Conservation (phyloP, 2,888 invertebrate species). For the Prosapia bicincta region DNA sequence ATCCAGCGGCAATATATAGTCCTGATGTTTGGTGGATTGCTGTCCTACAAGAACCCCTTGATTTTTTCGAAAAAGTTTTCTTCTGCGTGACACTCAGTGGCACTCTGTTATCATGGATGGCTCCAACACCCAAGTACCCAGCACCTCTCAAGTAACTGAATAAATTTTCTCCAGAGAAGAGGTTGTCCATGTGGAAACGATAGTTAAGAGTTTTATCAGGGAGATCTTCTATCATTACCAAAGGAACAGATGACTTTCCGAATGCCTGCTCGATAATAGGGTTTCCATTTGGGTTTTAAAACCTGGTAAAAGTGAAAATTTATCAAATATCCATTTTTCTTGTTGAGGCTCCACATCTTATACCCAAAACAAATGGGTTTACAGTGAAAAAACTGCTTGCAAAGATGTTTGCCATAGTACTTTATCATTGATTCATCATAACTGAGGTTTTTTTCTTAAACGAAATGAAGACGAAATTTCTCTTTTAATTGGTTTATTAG, state of each 20-base stretch:
- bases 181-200: too few species aligned
- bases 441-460: neutral
- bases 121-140: too few species aligned
- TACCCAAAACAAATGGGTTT: slow-evolving; percentile 42
- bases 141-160: too few species aligned
- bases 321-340: slow-evolving; percentile 35
- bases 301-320: slow-evolving; percentile 41
- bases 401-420: slow-evolving; percentile 6
- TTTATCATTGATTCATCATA: slow-evolving; percentile 22
- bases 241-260: slow-evolving; percentile 39
- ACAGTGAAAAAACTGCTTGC: slow-evolving; percentile 28
- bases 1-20: too few species aligned
- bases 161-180: too few species aligned
- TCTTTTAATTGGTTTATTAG: slow-evolving; percentile 21
- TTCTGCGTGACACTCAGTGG: too few species aligned
- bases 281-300: slow-evolving; percentile 29
- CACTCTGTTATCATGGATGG: too few species aligned
- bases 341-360: too few species aligned
- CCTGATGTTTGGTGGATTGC: too few species aligned
- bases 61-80: too few species aligned
- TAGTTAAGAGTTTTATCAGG: too few species aligned
- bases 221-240: slow-evolving; percentile 34
- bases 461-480: neutral
- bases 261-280: slow-evolving; percentile 32
- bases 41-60: too few species aligned